These are phyloP conservation scores for Erebia aethiops DNA, from an alignment of 2,888 invertebrate species.

Conservation along the genomic window DNA sequence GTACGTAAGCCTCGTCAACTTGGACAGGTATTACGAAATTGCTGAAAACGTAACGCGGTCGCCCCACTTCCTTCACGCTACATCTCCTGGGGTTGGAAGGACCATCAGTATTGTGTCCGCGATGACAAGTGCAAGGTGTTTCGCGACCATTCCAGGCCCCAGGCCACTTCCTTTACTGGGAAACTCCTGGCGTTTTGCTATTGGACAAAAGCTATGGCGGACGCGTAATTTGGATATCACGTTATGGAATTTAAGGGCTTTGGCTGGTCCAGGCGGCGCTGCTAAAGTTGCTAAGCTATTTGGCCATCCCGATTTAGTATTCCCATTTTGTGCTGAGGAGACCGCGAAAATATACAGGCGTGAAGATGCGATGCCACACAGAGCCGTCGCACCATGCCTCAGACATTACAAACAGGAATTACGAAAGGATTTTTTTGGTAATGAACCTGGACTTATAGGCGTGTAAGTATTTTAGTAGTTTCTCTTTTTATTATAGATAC, in stretches of 20 bases:
- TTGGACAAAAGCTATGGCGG: constrained; percentile 71
- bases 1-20: constrained; percentile 49
- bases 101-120: constrained; percentile 61
- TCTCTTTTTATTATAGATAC: not conserved
- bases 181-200: constrained; percentile 91
- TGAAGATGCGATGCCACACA: constrained; percentile 87
- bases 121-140: constrained; percentile 78
- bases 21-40: constrained; percentile 65
- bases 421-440: constrained; percentile 87
- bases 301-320: constrained; percentile 89
- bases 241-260: constrained; percentile 74
- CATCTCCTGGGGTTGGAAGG: constrained; percentile 60
- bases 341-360: constrained; percentile 87
- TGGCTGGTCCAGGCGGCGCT: constrained; percentile 78
- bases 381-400: constrained; percentile 89
- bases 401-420: constrained; percentile 88
- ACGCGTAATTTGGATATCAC: constrained; percentile 82
- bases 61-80: constrained; percentile 62
- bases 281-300: constrained; percentile 86
- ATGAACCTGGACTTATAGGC: constrained; percentile 88
- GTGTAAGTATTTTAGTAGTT: constrained; percentile 81
- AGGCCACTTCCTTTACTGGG: constrained; percentile 88
- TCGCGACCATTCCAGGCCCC: constrained; percentile 89
- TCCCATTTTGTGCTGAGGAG: constrained; percentile 88
- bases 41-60: constrained; percentile 69